These are phyloP conservation scores for Rhinichthys osculus DNA, from an alignment of 2,797 vertebrate species.

Conservation along the genomic window DNA sequence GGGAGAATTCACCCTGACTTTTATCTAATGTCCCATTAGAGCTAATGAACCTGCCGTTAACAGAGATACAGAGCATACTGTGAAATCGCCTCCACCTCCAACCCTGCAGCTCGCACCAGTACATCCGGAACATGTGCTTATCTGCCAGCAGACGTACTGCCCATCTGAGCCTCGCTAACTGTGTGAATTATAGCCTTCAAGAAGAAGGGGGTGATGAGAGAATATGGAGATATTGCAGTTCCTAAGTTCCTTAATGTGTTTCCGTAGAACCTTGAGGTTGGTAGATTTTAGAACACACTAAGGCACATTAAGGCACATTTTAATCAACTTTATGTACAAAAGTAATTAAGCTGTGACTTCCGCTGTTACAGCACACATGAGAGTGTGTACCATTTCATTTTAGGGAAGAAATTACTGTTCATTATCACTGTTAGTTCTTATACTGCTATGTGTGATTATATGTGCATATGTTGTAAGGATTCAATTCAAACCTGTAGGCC, in stretches of 20 bases:
- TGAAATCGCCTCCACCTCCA: slow-evolving; percentile 58
- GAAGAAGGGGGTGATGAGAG: slow-evolving; percentile 8
- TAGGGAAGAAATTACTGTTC: slow-evolving; percentile 7
- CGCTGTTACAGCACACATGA: slow-evolving; percentile 1
- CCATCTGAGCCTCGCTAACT: slow-evolving; percentile 33
- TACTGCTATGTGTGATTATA: background rate
- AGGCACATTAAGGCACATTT: slow-evolving; percentile 8
- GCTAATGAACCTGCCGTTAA: slow-evolving; percentile 66
- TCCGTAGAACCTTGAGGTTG: slow-evolving; percentile 1
- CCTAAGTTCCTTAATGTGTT: slow-evolving; percentile 10
- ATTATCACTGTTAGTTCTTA: background rate
- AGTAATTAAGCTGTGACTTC: slow-evolving; percentile 20
- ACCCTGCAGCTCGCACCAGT: slow-evolving; percentile 33
- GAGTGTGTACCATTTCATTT: background rate
- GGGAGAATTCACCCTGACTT: slow-evolving; percentile 63
- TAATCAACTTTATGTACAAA: slow-evolving; percentile 33
- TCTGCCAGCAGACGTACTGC: slow-evolving; percentile 49
- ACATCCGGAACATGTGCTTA: slow-evolving; percentile 53
- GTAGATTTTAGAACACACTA: background rate
- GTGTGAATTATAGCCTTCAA: slow-evolving; percentile 45
- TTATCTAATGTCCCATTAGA: slow-evolving; percentile 70
- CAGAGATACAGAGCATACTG: slow-evolving; percentile 57
- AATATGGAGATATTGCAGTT: background rate
- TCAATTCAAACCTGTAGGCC: background rate
- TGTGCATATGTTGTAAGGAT: background rate